Evolutionary conservation across 1,140 invertebrate genomes (phyloP).

Genomic region (Heliconius hermathena): DNA sequence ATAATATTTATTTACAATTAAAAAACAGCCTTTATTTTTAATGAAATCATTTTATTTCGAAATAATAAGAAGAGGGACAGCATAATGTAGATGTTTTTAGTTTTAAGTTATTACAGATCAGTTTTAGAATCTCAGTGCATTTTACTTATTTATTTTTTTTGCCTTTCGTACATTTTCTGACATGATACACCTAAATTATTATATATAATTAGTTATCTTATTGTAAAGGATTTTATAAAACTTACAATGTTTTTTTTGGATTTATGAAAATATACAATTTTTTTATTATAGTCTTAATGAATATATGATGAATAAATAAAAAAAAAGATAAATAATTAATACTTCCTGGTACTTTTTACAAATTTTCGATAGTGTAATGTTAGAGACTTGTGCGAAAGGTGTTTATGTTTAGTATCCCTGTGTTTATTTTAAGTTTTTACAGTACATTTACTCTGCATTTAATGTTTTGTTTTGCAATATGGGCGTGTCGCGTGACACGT

Average conservation of each 20-base stretch:
- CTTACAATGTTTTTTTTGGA: no score
- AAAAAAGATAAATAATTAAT: background rate
- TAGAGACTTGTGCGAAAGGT: constrained; percentile 31
- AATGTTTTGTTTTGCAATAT: constrained; percentile 28
- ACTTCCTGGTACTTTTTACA: background rate
- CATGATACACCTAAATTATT: background rate
- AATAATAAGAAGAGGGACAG: constrained; percentile 40
- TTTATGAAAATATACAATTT: no score
- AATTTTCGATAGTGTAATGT: background rate
- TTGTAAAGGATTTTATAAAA: background rate
- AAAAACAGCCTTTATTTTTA: background rate
- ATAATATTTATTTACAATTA: constrained; percentile 32
- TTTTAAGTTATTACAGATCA: constrained; percentile 58
- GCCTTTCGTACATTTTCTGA: constrained; percentile 34
- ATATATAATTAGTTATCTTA: background rate
- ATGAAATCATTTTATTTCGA: constrained; percentile 4
- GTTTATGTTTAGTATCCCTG: constrained; percentile 37
- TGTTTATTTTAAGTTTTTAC: constrained; percentile 44
- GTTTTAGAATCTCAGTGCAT: constrained; percentile 68
- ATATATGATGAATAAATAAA: no score
- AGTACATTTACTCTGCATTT: constrained; percentile 67
- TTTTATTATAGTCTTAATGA: no score
- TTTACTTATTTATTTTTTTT: constrained; percentile 45
- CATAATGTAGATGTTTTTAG: constrained; percentile 59
- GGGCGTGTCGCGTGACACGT: constrained; percentile 12